phyloP scores from a whole-genome alignment of 2,797 vertebrate genomes.

The Glossophaga mutica region DNA sequence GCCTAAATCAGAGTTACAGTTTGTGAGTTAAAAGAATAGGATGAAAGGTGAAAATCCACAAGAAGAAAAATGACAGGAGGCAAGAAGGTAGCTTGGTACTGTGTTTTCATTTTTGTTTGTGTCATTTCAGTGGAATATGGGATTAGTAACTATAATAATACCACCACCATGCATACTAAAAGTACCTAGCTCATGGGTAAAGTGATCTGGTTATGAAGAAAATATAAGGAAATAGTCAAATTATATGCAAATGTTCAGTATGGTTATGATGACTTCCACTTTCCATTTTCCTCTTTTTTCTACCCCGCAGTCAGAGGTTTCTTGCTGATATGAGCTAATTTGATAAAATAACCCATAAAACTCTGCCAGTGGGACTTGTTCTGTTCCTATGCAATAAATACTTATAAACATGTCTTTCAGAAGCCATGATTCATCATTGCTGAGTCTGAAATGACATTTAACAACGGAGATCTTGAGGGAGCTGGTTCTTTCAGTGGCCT shows the following conservation, averaged over 20 bases:
- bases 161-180: neutral
- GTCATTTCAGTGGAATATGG: neutral
- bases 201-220: neutral
- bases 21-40: neutral
- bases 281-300: neutral
- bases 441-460: conserved; percentile 63
- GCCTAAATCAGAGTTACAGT: neutral
- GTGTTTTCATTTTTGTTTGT: neutral
- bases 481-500: neutral
- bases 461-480: conserved; percentile 11
- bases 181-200: neutral
- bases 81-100: neutral
- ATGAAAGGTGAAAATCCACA: neutral
- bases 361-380: conserved; percentile 8
- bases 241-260: neutral
- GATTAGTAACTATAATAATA: neutral
- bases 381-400: conserved; percentile 54
- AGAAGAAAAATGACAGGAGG: neutral
- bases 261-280: neutral
- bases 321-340: conserved; percentile 37
- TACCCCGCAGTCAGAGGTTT: neutral
- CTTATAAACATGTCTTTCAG: conserved; percentile 61
- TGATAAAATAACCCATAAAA: conserved; percentile 46
- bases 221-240: neutral
- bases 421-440: conserved; percentile 51